phyloP scores from a whole-genome alignment of 2,888 invertebrate species.

The Idaea straminata region DNA sequence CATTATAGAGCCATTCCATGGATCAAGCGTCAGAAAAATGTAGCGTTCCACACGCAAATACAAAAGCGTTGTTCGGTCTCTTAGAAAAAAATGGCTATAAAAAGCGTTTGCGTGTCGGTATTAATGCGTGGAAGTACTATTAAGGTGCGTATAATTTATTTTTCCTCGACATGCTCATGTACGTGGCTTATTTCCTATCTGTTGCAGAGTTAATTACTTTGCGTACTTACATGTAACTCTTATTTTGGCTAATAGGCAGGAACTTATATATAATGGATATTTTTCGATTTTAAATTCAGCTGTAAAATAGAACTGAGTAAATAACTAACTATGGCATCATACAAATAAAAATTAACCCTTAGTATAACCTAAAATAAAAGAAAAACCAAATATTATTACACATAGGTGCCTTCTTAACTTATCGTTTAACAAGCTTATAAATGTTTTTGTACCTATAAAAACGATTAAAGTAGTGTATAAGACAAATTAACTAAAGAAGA shows the following conservation, averaged over 20 bases:
- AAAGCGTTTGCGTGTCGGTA: constrained; percentile 38
- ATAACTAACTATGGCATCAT: too few species aligned
- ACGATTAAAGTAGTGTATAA: constrained; percentile 14
- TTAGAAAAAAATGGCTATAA: constrained; percentile 19
- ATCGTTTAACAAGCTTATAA: background rate
- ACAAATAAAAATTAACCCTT: too few species aligned
- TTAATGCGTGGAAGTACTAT: constrained; percentile 41
- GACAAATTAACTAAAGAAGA: constrained; percentile 18
- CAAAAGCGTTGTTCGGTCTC: constrained; percentile 40
- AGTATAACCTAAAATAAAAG: background rate
- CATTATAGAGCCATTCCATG: constrained; percentile 26
- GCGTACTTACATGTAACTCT: constrained; percentile 29
- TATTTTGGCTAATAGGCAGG: background rate
- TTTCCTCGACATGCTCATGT: constrained; percentile 41
- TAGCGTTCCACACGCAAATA: constrained; percentile 46
- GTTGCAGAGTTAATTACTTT: constrained; percentile 44
- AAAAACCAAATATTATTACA: background rate
- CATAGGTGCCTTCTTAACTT: background rate
- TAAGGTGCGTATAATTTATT: constrained; percentile 40
- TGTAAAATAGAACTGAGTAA: too few species aligned
- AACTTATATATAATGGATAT: background rate
- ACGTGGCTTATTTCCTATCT: constrained; percentile 47
- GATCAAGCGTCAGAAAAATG: constrained; percentile 30
- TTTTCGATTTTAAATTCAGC: too few species aligned
- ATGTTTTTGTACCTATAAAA: background rate